These are phyloP conservation scores for Nemurella pictetii DNA, from an alignment of 2,888 invertebrate species.

Conservation along the genomic window DNA sequence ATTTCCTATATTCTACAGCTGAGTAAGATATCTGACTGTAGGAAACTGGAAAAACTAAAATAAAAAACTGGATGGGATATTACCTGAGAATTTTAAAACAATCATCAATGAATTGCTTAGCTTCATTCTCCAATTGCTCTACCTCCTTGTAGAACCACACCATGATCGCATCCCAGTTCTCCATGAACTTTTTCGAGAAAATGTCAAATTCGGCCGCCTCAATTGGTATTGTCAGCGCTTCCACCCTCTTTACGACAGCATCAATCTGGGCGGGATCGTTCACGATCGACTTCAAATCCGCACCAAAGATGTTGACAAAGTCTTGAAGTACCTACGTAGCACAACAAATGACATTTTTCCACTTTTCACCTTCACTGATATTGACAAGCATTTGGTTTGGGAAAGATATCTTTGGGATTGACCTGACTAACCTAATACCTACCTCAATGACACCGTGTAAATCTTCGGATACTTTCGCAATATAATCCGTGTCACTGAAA, in stretches of 20 bases:
- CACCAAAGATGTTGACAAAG: slow-evolving; percentile 87
- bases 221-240: slow-evolving; percentile 73
- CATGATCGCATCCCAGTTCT: slow-evolving; percentile 86
- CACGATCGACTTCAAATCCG: slow-evolving; percentile 83
- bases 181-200: slow-evolving; percentile 74
- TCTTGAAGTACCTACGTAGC: slow-evolving; percentile 70
- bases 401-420: background rate
- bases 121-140: slow-evolving; percentile 73
- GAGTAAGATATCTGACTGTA: too few species aligned
- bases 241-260: slow-evolving; percentile 78
- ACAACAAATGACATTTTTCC: too few species aligned
- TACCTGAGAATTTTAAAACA: slow-evolving; percentile 78
- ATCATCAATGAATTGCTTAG: slow-evolving; percentile 81
- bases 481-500: slow-evolving; percentile 84
- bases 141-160: slow-evolving; percentile 77
- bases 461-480: slow-evolving; percentile 77
- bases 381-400: too few species aligned
- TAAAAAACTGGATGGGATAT: too few species aligned
- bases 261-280: slow-evolving; percentile 86
- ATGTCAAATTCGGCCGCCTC: slow-evolving; percentile 81
- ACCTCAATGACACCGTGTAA: slow-evolving; percentile 78
- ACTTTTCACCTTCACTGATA: too few species aligned
- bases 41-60: too few species aligned
- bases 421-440: slow-evolving; percentile 39
- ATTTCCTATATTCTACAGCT: too few species aligned